These are phyloP conservation scores for Ictalurus furcatus DNA, from an alignment of 2,113 vertebrate species.

Conservation along the genomic window DNA sequence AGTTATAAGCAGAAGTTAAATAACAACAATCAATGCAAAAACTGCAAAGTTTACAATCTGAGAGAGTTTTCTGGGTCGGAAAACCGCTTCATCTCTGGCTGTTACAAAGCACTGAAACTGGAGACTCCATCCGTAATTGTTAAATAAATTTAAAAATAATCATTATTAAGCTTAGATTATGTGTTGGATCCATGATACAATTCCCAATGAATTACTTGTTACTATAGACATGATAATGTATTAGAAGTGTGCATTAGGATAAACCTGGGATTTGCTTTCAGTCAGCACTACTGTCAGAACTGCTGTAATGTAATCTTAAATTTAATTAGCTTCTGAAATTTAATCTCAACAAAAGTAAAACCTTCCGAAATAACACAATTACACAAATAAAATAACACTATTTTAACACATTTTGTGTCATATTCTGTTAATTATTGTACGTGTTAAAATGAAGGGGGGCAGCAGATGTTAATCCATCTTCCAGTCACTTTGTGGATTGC, in stretches of 20 bases:
- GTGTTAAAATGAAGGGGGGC: not conserved
- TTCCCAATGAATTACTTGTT: not conserved
- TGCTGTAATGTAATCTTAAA: too few species aligned
- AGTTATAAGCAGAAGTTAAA: not conserved
- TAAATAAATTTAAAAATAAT: not conserved
- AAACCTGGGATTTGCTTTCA: not conserved
- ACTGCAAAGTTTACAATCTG: not conserved
- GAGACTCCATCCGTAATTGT: not conserved
- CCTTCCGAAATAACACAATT: too few species aligned
- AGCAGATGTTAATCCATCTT: not conserved
- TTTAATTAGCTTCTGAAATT: too few species aligned
- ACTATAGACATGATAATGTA: not conserved
- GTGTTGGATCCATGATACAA: not conserved
- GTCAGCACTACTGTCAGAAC: too few species aligned
- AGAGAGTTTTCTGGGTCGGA: not conserved
- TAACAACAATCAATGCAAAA: not conserved
- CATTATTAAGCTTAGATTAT: not conserved
- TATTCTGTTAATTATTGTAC: not conserved
- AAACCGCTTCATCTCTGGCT: not conserved
- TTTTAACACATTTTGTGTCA: not conserved
- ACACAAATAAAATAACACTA: not conserved
- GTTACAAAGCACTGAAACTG: not conserved
- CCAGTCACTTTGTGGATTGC: not conserved
- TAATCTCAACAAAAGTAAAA: not conserved
- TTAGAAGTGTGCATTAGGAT: not conserved